Evolutionary conservation across 2,888 invertebrate genomes (phyloP).

Genomic region (Thera obeliscata): DNA sequence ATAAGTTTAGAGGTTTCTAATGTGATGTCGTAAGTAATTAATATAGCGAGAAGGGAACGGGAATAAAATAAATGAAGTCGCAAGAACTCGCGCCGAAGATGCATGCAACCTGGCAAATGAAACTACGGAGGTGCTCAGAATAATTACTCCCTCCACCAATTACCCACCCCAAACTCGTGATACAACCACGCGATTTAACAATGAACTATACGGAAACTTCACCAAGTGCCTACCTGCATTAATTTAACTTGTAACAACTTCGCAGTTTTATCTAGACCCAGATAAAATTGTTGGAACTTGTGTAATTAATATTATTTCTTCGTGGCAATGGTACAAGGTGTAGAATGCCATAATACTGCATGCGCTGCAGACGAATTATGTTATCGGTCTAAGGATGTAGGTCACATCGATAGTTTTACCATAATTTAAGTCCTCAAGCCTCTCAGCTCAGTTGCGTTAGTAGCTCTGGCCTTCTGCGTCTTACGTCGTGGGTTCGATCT

Average conservation of each 20-base stretch:
- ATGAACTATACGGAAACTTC: conserved; percentile 53
- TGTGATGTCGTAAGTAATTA: too few species aligned
- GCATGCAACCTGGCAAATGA: conserved; percentile 24
- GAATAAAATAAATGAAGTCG: too few species aligned
- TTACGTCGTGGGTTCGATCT: too few species aligned
- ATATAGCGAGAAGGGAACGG: too few species aligned
- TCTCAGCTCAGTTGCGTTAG: too few species aligned
- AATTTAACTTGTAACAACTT: conserved; percentile 44
- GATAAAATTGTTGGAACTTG: conserved; percentile 38
- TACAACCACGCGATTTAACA: conserved; percentile 63
- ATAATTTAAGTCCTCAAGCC: too few species aligned
- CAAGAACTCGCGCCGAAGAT: conserved; percentile 4
- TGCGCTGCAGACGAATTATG: too few species aligned
- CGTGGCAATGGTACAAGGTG: conserved; percentile 16
- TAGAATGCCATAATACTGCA: not conserved
- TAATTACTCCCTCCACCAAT: conserved; percentile 61
- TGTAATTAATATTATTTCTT: conserved; percentile 35
- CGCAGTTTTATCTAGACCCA: conserved; percentile 40
- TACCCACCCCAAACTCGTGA: conserved; percentile 47
- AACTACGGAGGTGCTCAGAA: conserved; percentile 44
- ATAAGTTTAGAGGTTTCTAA: too few species aligned
- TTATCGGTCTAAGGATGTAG: too few species aligned
- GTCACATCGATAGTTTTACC: too few species aligned
- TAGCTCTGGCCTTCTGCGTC: too few species aligned
- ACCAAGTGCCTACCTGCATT: conserved; percentile 42